Conservation (phyloP, 2,797 vertebrate genomes). For the Okamejei kenojei region DNA sequence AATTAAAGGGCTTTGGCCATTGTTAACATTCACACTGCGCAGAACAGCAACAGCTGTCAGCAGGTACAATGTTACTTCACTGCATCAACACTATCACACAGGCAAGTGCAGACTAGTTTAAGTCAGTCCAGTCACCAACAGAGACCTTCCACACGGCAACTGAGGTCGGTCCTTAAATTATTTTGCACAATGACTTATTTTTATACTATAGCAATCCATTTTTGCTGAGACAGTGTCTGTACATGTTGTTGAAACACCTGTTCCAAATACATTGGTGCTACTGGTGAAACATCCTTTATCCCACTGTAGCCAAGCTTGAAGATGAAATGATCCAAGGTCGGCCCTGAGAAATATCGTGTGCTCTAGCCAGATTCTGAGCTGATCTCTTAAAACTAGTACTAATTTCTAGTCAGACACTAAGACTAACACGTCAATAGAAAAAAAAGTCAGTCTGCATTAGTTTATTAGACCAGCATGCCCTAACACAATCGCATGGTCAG, state of each 20-base stretch:
- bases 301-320: neutral
- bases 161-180: neutral
- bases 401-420: slow-evolving; percentile 29
- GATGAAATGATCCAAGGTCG: neutral
- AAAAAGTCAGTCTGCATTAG: slow-evolving; percentile 31
- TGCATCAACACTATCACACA: slow-evolving; percentile 22
- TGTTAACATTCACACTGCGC: slow-evolving; percentile 37
- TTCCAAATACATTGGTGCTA: neutral
- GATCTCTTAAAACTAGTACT: slow-evolving; percentile 20
- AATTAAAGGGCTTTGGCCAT: slow-evolving; percentile 38
- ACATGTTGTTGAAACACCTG: neutral
- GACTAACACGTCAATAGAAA: slow-evolving; percentile 25
- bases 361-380: slow-evolving; percentile 24
- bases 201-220: neutral
- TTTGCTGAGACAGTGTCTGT: neutral
- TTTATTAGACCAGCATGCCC: slow-evolving; percentile 13
- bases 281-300: neutral
- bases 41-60: neutral
- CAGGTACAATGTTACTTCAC: slow-evolving; percentile 27
- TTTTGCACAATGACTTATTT: neutral
- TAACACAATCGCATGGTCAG: slow-evolving; percentile 28
- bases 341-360: neutral
- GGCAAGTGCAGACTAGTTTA: neutral
- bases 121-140: neutral
- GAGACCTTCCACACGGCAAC: neutral